These are phyloP conservation scores for Eumaeus atala DNA, from an alignment of 1,140 invertebrate genomes.

Conservation along the genomic window DNA sequence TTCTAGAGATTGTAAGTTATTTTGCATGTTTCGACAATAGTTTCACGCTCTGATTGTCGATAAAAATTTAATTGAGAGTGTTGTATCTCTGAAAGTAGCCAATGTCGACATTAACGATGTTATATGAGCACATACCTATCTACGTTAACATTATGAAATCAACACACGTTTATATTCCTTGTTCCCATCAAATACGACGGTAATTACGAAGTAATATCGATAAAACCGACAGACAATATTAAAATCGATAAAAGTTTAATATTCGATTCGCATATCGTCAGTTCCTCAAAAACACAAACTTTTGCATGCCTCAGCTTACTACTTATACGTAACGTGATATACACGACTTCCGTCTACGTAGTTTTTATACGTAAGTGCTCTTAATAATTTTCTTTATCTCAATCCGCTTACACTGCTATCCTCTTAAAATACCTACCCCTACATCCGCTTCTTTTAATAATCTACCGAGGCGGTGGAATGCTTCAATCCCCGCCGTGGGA, in stretches of 20 bases:
- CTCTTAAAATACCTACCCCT: conserved; percentile 73
- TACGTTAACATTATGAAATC: conserved; percentile 1
- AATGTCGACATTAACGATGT: conserved; percentile 29
- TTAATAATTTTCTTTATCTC: conserved; percentile 73
- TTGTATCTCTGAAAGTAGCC: conserved; percentile 35
- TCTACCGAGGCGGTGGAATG: conserved; percentile 68
- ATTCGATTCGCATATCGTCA: conserved; percentile 26
- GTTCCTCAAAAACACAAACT: conserved; percentile 34
- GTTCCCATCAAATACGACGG: background rate
- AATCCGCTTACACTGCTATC: conserved; percentile 61
- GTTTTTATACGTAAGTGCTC: conserved; percentile 58
- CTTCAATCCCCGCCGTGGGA: conserved; percentile 50
- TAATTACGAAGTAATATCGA: background rate
- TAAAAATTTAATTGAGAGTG: conserved; percentile 64
- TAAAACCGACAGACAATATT: background rate
- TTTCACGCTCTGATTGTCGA: conserved; percentile 67
- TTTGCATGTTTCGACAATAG: conserved; percentile 73
- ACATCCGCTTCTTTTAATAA: conserved; percentile 74
- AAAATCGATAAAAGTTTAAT: background rate
- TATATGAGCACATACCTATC: conserved; percentile 13
- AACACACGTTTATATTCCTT: no score
- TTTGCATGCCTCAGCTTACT: conserved; percentile 48
- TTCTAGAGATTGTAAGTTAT: conserved; percentile 70
- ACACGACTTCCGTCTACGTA: conserved; percentile 56
- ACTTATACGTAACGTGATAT: conserved; percentile 53